phyloP scores from a whole-genome alignment of 2,797 vertebrate species.

The Lagorchestes hirsutus region DNA sequence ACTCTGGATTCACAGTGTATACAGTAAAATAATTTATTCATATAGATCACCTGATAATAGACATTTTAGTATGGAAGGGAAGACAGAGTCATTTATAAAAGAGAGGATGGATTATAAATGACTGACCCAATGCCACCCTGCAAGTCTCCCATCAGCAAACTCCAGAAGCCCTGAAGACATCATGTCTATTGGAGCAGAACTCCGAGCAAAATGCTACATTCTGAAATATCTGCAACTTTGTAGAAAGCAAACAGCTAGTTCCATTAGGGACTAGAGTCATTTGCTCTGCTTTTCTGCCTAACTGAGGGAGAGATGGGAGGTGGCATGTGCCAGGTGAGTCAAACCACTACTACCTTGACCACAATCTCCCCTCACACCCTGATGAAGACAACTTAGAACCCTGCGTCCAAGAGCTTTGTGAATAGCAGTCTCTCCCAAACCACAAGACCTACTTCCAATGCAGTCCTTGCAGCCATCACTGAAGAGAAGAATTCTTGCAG shows the following conservation, averaged over 20 bases:
- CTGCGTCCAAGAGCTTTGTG: no score
- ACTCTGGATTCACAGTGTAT: neutral
- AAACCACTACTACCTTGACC: neutral
- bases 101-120: neutral
- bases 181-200: neutral
- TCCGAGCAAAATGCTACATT: neutral
- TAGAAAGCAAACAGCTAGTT: neutral
- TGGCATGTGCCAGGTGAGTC: neutral
- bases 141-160: neutral
- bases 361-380: neutral
- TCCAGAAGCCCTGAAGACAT: neutral
- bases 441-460: no score
- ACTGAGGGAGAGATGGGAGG: neutral
- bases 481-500: no score
- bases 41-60: neutral
- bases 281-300: neutral
- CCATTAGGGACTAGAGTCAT: neutral
- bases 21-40: neutral
- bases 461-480: no score
- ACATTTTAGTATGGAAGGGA: neutral
- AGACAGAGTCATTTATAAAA: neutral
- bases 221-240: neutral
- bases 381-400: no score
- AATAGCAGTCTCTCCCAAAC: no score
- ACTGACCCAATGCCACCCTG: neutral